phyloP scores from a whole-genome alignment of 2,113 vertebrate species.

The Gavialis gangeticus region DNA sequence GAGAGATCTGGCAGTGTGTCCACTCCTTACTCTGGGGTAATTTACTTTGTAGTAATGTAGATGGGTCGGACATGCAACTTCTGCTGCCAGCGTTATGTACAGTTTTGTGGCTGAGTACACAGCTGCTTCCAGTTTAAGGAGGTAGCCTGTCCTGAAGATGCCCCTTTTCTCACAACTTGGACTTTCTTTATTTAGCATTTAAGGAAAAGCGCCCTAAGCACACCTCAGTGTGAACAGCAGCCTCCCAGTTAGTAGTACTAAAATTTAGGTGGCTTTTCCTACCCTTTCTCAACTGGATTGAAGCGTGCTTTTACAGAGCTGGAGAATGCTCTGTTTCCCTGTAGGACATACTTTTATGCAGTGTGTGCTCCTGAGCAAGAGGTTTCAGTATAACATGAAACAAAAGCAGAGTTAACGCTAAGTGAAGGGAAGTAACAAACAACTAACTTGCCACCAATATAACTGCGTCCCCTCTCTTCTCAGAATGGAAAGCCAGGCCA shows the following conservation, averaged over 20 bases:
- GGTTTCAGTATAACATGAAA: not conserved
- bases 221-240: no score
- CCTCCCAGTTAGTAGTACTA: not conserved
- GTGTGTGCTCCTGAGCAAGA: not conserved
- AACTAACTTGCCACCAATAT: not conserved
- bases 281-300: not conserved
- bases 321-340: not conserved
- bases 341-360: not conserved
- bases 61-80: not conserved
- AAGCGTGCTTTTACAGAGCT: not conserved
- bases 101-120: not conserved
- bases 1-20: no score
- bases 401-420: not conserved
- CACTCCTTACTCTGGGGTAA: no score
- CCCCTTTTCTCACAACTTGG: not conserved
- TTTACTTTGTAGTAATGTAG: no score
- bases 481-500: constrained; percentile 42
- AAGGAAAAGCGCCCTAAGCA: no score
- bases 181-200: no score
- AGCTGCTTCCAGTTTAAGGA: not conserved
- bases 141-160: not conserved
- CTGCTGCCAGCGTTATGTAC: no score
- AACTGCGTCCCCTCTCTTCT: not conserved
- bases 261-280: not conserved
- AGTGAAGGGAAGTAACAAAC: not conserved